A percentile compares a stretch with the other conserved stretches of the same genome.
These are phyloP conservation scores for Junonia oenone DNA, from an alignment of 2,888 invertebrate species.

Conservation along the genomic window DNA sequence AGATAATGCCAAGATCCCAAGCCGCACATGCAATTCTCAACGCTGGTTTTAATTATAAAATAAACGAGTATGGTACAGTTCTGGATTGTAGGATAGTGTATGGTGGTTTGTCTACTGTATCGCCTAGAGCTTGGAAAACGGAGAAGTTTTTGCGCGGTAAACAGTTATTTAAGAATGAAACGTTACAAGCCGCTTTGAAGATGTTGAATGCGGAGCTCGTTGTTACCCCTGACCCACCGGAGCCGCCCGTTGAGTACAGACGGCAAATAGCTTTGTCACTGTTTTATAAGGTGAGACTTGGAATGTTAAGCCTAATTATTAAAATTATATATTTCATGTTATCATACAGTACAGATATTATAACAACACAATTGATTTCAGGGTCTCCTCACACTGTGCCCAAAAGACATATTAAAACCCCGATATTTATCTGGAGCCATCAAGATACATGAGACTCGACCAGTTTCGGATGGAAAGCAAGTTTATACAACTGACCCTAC, in stretches of 20 bases:
- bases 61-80: constrained; percentile 46
- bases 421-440: constrained; percentile 63
- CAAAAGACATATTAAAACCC: constrained; percentile 50
- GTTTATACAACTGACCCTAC: constrained; percentile 81
- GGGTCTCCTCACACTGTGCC: constrained; percentile 75
- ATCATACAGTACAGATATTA: background rate
- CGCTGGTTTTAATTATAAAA: constrained; percentile 83
- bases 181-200: constrained; percentile 49
- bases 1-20: constrained; percentile 86
- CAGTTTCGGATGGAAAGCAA: constrained; percentile 80
- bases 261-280: constrained; percentile 77
- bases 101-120: constrained; percentile 67
- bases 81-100: constrained; percentile 67
- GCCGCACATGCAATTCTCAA: constrained; percentile 87
- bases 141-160: constrained; percentile 62
- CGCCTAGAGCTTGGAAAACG: constrained; percentile 59
- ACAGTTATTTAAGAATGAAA: constrained; percentile 46
- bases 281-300: constrained; percentile 79
- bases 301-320: background rate
- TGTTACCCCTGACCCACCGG: constrained; percentile 56
- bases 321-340: too few species aligned
- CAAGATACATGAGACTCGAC: constrained; percentile 59
- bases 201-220: constrained; percentile 41
- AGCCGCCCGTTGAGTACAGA: constrained; percentile 78
- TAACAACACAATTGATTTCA: constrained; percentile 35